Evolutionary conservation across 2,797 vertebrate genomes (phyloP).

Genomic region (Molossus alvarezi): DNA sequence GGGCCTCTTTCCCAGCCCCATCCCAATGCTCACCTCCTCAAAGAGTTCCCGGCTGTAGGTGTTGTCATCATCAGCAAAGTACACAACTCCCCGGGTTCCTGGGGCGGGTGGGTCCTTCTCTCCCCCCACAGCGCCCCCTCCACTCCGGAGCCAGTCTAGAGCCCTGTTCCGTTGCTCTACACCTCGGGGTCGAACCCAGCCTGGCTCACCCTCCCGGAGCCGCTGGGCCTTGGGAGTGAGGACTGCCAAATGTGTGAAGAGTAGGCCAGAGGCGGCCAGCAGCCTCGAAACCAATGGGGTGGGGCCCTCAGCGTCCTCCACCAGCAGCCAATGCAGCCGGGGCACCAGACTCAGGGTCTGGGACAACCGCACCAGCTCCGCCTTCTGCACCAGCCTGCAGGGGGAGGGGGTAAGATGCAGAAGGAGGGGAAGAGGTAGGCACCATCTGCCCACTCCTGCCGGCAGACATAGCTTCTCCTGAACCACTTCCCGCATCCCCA

Average conservation of each 20-base stretch:
- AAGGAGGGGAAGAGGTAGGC: neutral
- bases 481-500: neutral
- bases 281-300: conserved; percentile 91
- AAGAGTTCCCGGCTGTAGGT: conserved; percentile 98
- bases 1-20: neutral
- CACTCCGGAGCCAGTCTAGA: conserved; percentile 91
- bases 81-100: conserved; percentile 93
- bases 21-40: conserved; percentile 93
- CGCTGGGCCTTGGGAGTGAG: conserved; percentile 91
- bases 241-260: conserved; percentile 91
- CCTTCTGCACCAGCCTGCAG: conserved; percentile 92
- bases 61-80: conserved; percentile 99
- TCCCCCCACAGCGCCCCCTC: conserved; percentile 87
- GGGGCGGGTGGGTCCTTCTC: conserved; percentile 85
- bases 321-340: conserved; percentile 92
- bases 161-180: conserved; percentile 92
- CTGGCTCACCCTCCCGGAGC: conserved; percentile 90
- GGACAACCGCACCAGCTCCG: conserved; percentile 92
- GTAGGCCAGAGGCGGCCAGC: conserved; percentile 91
- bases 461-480: neutral
- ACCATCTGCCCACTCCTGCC: neutral
- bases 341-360: conserved; percentile 92
- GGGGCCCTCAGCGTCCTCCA: conserved; percentile 91
- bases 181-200: conserved; percentile 91
- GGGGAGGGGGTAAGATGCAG: conserved; percentile 61